Evolutionary conservation across 2,888 invertebrate genomes (phyloP), one percentile per base, ranked within the genome.

Genomic region (Phortica okadai): DNA sequence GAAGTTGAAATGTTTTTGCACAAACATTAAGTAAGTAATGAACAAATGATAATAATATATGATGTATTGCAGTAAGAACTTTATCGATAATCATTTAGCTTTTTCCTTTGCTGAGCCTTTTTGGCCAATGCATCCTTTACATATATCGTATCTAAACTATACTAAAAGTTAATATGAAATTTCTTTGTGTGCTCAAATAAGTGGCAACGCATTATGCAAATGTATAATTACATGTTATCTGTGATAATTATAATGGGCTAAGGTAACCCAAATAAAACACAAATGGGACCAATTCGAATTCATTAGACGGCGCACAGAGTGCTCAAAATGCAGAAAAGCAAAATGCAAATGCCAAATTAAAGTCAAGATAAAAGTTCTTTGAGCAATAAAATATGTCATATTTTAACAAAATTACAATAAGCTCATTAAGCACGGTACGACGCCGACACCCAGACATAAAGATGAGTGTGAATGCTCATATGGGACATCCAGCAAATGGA

Each of bases 381-480:
- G 89, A 87, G 86, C 82, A 85, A 89, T 90, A 89, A 89, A 89
- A 90, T 89, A 88, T 90, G 89, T 90, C 90, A 88, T 89, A 90
- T 89, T 89, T 89, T 87, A 89, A 85, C 87, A 82, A 86, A 85
- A 88, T 89, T 89, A 85, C 83, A 86, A 89, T 90, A 88, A 89
- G 88, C 83, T 85, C 88, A 89, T 90, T 90, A 82, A 84, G 79
- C 81, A 88, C 81, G 87, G 81, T 69, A 33, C 62, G 62, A 66
- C 41, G 33, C 45, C 5, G n/a, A 21, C 59, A 59, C 10, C 1
- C 44, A 8, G 41, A 56, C 16, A 42, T 74, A 11, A 25, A 41
- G 16, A 56, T 54, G 33, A 33, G 50, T 45, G 54, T 56, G 16
- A 21, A 76, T 88, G 80, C 86, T 84, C 83, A 83, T 84, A 82